These are phyloP conservation scores for Batillaria attramentaria DNA, from an alignment of 1,140 invertebrate species.

Conservation along the genomic window DNA sequence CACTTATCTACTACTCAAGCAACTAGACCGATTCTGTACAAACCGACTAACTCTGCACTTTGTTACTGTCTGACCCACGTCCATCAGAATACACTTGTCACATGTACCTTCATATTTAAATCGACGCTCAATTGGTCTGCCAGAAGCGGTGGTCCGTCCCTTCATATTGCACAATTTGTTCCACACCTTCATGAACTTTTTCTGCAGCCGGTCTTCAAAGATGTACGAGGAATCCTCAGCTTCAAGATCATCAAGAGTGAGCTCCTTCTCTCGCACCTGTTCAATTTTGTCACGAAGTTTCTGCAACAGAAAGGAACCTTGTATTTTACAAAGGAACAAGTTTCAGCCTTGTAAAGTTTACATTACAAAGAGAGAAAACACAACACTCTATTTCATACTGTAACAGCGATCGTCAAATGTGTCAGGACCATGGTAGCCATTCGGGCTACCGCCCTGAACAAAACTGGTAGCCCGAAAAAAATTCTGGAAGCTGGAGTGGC, in stretches of 20 bases:
- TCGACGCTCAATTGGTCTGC: slow-evolving; percentile 63
- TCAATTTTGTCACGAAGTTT: slow-evolving; percentile 67
- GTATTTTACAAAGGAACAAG: neutral
- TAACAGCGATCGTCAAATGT: too few relatives aligned
- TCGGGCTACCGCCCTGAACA: too few relatives aligned
- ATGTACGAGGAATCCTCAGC: slow-evolving; percentile 68
- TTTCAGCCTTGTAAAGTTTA: neutral
- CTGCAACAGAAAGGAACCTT: slow-evolving; percentile 38
- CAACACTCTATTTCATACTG: neutral
- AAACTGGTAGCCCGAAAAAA: too few relatives aligned
- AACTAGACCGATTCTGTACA: neutral
- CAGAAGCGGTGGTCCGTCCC: slow-evolving; percentile 55
- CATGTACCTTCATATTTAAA: slow-evolving; percentile 67
- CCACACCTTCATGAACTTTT: slow-evolving; percentile 70
- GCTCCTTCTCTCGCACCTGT: slow-evolving; percentile 58
- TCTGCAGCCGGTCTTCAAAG: slow-evolving; percentile 66
- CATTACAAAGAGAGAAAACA: neutral
- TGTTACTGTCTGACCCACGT: neutral
- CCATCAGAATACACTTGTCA: neutral
- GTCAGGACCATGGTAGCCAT: too few relatives aligned
- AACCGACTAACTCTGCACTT: neutral
- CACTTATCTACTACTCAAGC: neutral
- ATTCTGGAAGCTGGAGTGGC: too few relatives aligned
- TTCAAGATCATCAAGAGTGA: slow-evolving; percentile 68
- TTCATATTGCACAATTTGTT: slow-evolving; percentile 68